Conservation (phyloP, 2,888 invertebrate species). For the Portevinia maculata region DNA sequence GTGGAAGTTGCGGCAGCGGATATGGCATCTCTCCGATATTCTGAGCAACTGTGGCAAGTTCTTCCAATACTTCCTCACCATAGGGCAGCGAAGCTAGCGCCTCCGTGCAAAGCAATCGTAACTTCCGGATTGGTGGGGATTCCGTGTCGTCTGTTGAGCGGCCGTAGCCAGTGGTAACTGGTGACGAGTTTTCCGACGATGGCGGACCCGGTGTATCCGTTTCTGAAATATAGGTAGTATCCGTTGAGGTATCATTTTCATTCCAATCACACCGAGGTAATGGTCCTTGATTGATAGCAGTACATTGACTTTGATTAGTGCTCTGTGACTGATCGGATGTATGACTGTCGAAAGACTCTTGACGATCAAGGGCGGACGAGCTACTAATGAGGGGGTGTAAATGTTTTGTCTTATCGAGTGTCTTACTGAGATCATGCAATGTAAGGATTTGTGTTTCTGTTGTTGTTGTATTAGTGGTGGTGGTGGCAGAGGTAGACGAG, state of each 20-base stretch:
- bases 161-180: constrained; percentile 46
- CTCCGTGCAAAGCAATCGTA: constrained; percentile 87
- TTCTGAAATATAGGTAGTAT: constrained; percentile 79
- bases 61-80: constrained; percentile 87
- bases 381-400: constrained; percentile 57
- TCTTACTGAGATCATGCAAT: constrained; percentile 67
- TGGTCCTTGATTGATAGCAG: constrained; percentile 83
- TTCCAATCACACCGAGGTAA: constrained; percentile 85
- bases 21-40: constrained; percentile 83
- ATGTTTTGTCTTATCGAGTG: constrained; percentile 42
- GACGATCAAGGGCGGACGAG: constrained; percentile 81
- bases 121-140: constrained; percentile 82
- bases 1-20: constrained; percentile 83
- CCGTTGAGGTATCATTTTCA: constrained; percentile 84
- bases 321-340: constrained; percentile 85
- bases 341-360: constrained; percentile 86
- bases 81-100: constrained; percentile 87
- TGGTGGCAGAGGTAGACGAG: constrained; percentile 75
- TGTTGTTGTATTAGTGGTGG: constrained; percentile 75
- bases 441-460: constrained; percentile 59
- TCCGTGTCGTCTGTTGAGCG: constrained; percentile 73
- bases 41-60: constrained; percentile 86
- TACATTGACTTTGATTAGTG: constrained; percentile 87
- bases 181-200: constrained; percentile 57
- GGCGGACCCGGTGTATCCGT: constrained; percentile 57